These are phyloP conservation scores for Noctilio leporinus DNA, from an alignment of 2,113 vertebrate genomes.

Conservation along the genomic window DNA sequence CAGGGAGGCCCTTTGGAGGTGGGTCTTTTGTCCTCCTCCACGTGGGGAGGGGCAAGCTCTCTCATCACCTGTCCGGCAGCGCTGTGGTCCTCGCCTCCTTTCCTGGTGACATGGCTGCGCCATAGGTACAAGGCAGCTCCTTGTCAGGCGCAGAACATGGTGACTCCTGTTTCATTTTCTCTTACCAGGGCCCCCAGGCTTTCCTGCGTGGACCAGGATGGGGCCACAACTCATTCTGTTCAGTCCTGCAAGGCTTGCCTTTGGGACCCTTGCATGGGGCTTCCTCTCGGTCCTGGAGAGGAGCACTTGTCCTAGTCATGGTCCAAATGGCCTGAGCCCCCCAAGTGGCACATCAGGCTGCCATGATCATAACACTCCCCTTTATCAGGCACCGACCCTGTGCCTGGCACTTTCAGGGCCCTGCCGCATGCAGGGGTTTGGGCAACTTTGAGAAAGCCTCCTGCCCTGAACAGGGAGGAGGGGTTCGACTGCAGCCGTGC, in stretches of 20 bases:
- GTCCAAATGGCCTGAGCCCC: background rate
- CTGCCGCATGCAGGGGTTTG: accelerated
- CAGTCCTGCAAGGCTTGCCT: background rate
- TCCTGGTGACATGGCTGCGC: background rate
- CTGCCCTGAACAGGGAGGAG: background rate
- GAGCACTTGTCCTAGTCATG: accelerated
- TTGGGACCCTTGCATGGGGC: background rate
- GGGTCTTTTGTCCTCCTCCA: accelerated
- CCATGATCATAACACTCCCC: background rate
- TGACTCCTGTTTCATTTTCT: background rate
- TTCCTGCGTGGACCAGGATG: accelerated
- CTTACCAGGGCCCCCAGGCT: background rate
- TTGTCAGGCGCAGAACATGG: background rate
- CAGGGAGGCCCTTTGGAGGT: background rate
- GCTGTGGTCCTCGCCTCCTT: background rate
- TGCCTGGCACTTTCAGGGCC: background rate
- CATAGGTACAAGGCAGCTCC: background rate
- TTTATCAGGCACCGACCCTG: background rate
- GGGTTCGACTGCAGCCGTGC: accelerated
- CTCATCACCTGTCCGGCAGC: background rate
- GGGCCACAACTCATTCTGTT: accelerated
- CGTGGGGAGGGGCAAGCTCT: background rate
- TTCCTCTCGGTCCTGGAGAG: background rate
- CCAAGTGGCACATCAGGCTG: background rate
- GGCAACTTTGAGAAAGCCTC: background rate